Evolutionary conservation across 2,888 invertebrate species (phyloP).

Genomic region (Chymomyza caudatula): DNA sequence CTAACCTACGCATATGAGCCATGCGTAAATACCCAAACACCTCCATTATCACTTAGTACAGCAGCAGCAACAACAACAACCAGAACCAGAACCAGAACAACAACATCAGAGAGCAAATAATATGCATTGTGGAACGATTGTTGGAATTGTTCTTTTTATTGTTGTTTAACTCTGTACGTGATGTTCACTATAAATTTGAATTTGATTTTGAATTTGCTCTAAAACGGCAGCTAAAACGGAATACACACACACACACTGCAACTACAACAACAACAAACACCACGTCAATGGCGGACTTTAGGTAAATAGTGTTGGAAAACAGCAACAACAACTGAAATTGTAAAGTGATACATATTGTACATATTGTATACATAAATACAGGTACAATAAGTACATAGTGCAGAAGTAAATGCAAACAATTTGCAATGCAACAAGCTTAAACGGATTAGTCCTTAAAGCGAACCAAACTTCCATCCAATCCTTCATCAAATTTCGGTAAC

Average conservation of each 20-base stretch:
- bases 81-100: not conserved
- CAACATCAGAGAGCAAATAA: not conserved
- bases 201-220: conserved; percentile 68
- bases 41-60: conserved; percentile 64
- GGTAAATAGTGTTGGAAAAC: conserved; percentile 49
- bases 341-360: not conserved
- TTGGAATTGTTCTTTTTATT: conserved; percentile 32
- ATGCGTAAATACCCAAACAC: conserved; percentile 55
- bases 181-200: conserved; percentile 72
- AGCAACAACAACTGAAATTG: conserved; percentile 31
- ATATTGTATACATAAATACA: not conserved
- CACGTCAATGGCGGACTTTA: conserved; percentile 49
- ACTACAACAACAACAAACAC: conserved; percentile 26
- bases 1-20: conserved; percentile 45
- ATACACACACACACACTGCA: too few relatives aligned
- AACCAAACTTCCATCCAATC: too few relatives aligned
- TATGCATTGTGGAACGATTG: conserved; percentile 17
- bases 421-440: too few relatives aligned
- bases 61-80: not conserved
- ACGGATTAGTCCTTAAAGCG: too few relatives aligned
- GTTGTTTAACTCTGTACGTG: conserved; percentile 68
- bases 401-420: too few relatives aligned
- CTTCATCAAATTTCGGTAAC: too few relatives aligned
- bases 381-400: too few relatives aligned
- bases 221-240: conserved; percentile 51